Evolutionary conservation across 2,888 invertebrate species (phyloP), one percentile per base, ranked within the genome.

Genomic region (Harmothoe impar): DNA sequence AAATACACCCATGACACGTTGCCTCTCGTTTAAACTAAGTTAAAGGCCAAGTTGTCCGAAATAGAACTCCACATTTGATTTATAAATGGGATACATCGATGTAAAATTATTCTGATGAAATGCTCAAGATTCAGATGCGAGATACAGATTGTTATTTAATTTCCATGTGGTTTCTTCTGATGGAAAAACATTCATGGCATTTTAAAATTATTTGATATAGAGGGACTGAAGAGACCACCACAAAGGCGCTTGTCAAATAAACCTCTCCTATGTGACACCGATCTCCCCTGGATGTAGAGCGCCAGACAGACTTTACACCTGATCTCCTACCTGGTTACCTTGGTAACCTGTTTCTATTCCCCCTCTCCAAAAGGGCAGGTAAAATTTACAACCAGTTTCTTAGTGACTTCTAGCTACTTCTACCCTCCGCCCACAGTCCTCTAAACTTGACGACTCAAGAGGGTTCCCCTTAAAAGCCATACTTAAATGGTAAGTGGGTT

Each of bases 261-360:
- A 62, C 62, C n/a, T 62, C 62, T n/a, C 62, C n/a, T 20, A n/a
- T 62, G 62, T 62, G 62, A 62, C 62, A 62, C 62, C n/a, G 43
- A 43, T 43, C 43, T 43, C 43, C 10, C 43, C 43, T 43, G 10
- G 43, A 43, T 43, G 43, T 43, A 43, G 43, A 43, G 62, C 62
- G 23, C 62, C 62, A 62, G 62, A n/a, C 23, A 62, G 62, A 62
- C 62, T 62, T 3, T n/a, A 29, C 72, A 25, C 72, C 72, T 72
- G 29, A 72, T 25, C n/a, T n/a, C n/a, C 31, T 72, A 72, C 72
- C 72, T 72, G 72, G 72, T 72, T 29, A 72, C 72, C 72, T 72
- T 72, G 72, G 72, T 72, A 72, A 72, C 72, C 72, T 72, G 72
- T n/a, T 72, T 72, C 72, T 29, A 15, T 23, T 29, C 72, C 72